Evolutionary conservation across 2,113 vertebrate genomes (phyloP).

Genomic region (Sciurus niger): DNA sequence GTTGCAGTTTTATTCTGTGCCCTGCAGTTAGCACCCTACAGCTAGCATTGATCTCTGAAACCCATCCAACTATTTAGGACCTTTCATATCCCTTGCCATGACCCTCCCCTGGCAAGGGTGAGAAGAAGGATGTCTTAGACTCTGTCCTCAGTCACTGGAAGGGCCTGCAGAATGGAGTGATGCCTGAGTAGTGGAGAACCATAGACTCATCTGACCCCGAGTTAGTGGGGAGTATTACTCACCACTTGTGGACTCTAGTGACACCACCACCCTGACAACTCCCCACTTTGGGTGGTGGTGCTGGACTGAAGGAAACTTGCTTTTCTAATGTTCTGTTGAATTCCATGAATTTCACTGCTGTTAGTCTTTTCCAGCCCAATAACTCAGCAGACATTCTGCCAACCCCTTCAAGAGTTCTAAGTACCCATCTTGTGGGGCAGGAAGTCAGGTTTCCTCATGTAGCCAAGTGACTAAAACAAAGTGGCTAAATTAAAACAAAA

Average conservation of each 20-base stretch:
- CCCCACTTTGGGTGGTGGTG: not conserved
- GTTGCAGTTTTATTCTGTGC: not conserved
- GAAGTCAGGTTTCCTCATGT: slow-evolving; percentile 52
- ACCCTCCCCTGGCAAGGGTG: not conserved
- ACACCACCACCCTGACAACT: not conserved
- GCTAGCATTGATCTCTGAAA: not conserved
- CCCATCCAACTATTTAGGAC: not conserved
- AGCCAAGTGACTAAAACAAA: slow-evolving; percentile 61
- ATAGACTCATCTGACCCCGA: not conserved
- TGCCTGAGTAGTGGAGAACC: not conserved
- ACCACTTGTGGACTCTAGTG: not conserved
- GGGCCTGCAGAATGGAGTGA: not conserved
- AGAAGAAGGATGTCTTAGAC: not conserved
- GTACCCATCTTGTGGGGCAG: not conserved
- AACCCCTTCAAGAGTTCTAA: not conserved
- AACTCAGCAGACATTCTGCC: slow-evolving; percentile 14
- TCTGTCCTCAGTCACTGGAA: not conserved
- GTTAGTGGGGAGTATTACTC: not conserved
- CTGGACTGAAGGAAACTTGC: not conserved
- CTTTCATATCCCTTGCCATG: not conserved
- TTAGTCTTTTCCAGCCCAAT: not conserved
- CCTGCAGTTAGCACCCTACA: not conserved
- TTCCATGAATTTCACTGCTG: not conserved
- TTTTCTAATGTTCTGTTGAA: not conserved
- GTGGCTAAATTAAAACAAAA: slow-evolving; percentile 38